Evolutionary conservation across 2,888 invertebrate genomes (phyloP), one percentile per base, ranked within the genome.

Genomic region (Cylloceria caligata): DNA sequence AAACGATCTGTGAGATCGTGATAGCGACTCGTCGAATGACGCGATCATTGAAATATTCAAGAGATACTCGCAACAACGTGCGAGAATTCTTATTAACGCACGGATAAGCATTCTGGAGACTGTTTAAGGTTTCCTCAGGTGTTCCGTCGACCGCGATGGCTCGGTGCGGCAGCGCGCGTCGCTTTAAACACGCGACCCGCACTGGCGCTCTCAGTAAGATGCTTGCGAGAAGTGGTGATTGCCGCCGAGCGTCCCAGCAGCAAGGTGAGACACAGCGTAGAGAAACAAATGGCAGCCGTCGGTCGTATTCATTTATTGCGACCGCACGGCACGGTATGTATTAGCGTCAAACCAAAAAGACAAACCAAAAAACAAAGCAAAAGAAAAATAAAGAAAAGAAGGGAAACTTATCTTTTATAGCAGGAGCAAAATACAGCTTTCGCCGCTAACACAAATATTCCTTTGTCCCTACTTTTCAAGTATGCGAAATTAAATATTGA

Each of bases 181-280:
- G 71, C 73, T 67, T 76, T 77, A 73, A 67, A 45, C 49, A 62
- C 62, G 81, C 76, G 80, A 65, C 74, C 76, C 73, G 82, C 75
- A 86, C 86, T 87, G 86, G 90, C 88, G 88, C 89, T 90, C 88
- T 90, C 85, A 88, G 85, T 87, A 87, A 87, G 88, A 85, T 89
- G 88, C 87, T 88, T 85, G 87, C 84, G 81, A 86, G 86, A 87
- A 84, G 83, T 86, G 86, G 85, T 86, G 88, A 86, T 86, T 85
- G 81, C 86, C 88, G 88, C 88, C 88, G 90, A 89, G 87, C 89
- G 85, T 88, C 91, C 86, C 88, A 87, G 87, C 90, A 89, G 89
- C 90, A 92, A 93, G 93, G 93, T 93, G 93, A 92, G 93, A 92
- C 88, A 90, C 92, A 91, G 89, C 90, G 90, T 92, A 91, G 90